Conservation (phyloP, 2,888 invertebrate genomes). For the Erebia epiphron region DNA sequence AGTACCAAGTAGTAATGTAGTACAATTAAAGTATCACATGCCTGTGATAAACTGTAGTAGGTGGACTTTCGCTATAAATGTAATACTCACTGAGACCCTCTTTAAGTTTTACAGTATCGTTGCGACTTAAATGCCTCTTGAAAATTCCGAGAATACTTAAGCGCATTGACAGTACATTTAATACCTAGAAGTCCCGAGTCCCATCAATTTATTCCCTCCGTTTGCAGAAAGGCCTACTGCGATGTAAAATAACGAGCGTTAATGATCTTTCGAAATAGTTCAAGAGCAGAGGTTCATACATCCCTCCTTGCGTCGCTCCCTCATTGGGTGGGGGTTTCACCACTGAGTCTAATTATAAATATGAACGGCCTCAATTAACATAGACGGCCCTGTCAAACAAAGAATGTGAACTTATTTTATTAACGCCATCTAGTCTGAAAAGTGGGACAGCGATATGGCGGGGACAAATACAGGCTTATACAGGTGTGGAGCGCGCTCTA, state of each 20-base stretch:
- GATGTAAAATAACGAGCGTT: conserved; percentile 11
- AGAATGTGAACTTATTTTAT: too few relatives aligned
- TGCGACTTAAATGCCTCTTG: background rate
- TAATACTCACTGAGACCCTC: background rate
- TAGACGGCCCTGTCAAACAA: too few relatives aligned
- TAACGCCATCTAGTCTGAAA: too few relatives aligned
- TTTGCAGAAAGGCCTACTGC: background rate
- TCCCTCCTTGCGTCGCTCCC: too few relatives aligned
- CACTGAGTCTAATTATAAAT: too few relatives aligned
- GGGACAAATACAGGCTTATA: too few relatives aligned
- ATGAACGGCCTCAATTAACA: too few relatives aligned
- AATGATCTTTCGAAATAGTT: conserved; percentile 13
- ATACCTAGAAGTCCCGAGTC: conserved; percentile 13
- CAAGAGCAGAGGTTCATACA: background rate
- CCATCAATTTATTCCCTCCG: conserved; percentile 18
- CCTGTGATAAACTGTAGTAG: background rate
- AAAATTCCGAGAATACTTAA: conserved; percentile 19
- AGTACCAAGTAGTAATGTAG: too few relatives aligned
- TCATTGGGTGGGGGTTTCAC: too few relatives aligned
- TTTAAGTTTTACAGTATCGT: conserved; percentile 1
- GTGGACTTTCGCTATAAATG: background rate
- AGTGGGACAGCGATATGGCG: too few relatives aligned
- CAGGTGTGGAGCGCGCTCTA: too few relatives aligned
- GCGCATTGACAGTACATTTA: conserved; percentile 23
- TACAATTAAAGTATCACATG: too few relatives aligned